Percentiles rank a stretch among this genome's conserved stretches.
Conservation (phyloP, 2,113 vertebrate genomes). For the Gopherus flavomarginatus region DNA sequence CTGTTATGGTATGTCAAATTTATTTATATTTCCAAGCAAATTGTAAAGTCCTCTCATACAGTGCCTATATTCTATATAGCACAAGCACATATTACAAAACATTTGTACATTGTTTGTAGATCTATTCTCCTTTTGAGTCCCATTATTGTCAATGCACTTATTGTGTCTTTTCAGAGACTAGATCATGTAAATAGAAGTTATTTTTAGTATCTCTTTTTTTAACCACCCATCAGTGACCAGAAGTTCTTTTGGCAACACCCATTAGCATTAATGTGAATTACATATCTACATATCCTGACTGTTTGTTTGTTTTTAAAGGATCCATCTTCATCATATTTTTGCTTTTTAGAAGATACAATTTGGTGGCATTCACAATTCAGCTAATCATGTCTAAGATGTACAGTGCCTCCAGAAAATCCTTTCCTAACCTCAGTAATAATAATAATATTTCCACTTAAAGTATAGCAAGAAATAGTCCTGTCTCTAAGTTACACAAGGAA, state of each 20-base stretch:
- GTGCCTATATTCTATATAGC: not conserved
- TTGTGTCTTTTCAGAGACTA: not conserved
- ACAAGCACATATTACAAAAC: not conserved
- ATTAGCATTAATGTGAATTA: not conserved
- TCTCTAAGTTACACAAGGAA: not conserved
- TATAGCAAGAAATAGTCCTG: not conserved
- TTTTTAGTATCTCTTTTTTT: not conserved
- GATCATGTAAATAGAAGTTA: not conserved
- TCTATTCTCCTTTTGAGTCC: not conserved
- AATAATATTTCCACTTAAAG: not conserved
- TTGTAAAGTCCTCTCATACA: not conserved
- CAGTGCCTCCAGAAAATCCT: not conserved
- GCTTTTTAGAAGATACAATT: not conserved
- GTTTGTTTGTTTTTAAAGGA: not conserved
- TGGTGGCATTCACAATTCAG: not conserved
- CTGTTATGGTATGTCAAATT: conserved; percentile 85
- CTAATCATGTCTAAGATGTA: not conserved
- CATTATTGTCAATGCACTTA: not conserved
- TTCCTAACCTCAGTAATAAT: not conserved
- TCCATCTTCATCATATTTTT: not conserved
- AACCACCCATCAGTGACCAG: not conserved
- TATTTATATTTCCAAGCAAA: conserved; percentile 9
- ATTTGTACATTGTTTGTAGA: not conserved
- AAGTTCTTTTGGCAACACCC: not conserved
- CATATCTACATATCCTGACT: not conserved